These are phyloP conservation scores for Phymastichus coffea DNA, from an alignment of 1,140 invertebrate genomes.

Conservation along the genomic window DNA sequence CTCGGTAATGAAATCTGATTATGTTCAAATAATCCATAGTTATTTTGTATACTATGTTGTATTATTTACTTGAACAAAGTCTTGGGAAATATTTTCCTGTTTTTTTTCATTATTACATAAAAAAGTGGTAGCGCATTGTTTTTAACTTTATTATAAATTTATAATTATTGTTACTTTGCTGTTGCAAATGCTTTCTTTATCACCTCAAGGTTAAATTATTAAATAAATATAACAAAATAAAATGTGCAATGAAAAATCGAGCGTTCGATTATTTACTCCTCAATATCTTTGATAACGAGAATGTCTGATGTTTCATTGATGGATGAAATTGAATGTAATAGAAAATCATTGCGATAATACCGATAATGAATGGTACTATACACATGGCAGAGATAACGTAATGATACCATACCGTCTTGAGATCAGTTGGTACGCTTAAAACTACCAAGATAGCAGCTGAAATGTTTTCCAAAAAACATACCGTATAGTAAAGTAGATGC, in stretches of 20 bases:
- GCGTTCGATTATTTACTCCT: neutral
- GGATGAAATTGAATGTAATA: conserved; percentile 81
- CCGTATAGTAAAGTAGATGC: conserved; percentile 65
- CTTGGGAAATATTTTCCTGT: conserved; percentile 21
- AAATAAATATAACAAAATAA: conserved; percentile 17
- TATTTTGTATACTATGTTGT: conserved; percentile 21
- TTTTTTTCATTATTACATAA: too few relatives aligned
- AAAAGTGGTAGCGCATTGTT: conserved; percentile 18
- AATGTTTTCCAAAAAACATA: conserved; percentile 69
- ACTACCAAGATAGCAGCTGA: conserved; percentile 63
- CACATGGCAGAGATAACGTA: conserved; percentile 63
- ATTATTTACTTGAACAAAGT: conserved; percentile 17
- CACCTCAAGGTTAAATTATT: conserved; percentile 24
- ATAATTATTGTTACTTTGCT: conserved; percentile 27
- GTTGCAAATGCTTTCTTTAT: conserved; percentile 24
- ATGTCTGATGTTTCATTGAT: conserved; percentile 25
- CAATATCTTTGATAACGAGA: conserved; percentile 13
- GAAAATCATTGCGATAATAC: conserved; percentile 70
- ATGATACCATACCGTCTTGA: conserved; percentile 59
- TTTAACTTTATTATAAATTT: conserved; percentile 25
- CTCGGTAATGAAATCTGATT: conserved; percentile 11
- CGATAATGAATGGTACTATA: conserved; percentile 67
- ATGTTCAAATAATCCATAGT: conserved; percentile 1
- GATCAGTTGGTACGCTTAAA: conserved; percentile 48
- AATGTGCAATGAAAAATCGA: neutral